A percentile compares a stretch with the other conserved stretches of the same genome.
These are phyloP conservation scores for Bos indicus DNA, from an alignment of 2,113 vertebrate species.

Conservation along the genomic window DNA sequence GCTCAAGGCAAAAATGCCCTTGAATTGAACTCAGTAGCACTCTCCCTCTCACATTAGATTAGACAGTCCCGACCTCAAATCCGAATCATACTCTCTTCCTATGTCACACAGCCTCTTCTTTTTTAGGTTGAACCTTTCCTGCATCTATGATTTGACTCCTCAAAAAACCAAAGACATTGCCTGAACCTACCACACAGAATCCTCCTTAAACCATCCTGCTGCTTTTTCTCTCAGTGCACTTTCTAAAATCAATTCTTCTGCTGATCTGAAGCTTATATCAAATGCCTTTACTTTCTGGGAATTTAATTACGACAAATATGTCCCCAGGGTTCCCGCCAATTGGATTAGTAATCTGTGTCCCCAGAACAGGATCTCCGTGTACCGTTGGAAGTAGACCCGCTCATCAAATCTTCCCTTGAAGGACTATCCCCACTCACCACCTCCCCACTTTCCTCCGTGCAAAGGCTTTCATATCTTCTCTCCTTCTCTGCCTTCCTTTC, in stretches of 20 bases:
- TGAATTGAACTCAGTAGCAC: not conserved
- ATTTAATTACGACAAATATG: slow-evolving; percentile 18
- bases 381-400: not conserved
- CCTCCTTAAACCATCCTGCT: not conserved
- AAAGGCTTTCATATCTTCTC: not conserved
- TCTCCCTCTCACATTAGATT: not conserved
- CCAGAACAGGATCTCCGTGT: not conserved
- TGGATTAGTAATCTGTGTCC: not conserved
- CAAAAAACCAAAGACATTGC: not conserved
- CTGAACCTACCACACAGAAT: not conserved
- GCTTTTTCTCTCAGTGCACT: not conserved
- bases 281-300: slow-evolving; percentile 38
- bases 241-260: not conserved
- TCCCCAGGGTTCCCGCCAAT: not conserved
- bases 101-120: not conserved
- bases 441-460: not conserved
- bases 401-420: not conserved
- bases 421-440: not conserved
- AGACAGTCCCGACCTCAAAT: not conserved
- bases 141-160: not conserved
- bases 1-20: not conserved
- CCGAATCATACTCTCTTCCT: not conserved
- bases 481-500: not conserved
- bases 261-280: slow-evolving; percentile 13
- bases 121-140: not conserved